Base-by-base conservation (phyloP, 2,888 invertebrate genomes). In the Acronicta aceris region DNA sequence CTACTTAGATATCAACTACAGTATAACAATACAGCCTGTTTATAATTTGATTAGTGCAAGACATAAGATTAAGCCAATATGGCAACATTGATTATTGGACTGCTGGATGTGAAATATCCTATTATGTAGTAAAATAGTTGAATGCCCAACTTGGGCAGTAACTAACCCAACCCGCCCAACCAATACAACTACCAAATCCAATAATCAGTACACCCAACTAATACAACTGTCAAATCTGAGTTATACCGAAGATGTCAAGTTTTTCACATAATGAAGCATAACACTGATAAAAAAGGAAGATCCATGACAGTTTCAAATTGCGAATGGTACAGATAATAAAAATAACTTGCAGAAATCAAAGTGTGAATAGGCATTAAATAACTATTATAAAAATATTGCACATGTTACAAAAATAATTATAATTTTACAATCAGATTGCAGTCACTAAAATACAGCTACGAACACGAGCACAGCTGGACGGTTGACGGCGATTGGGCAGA, bases 391-490 rank as follows among this genome's bases (percentile, higher is more conserved):
- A 65, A 16, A 45, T 41, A 46, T 21, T 33, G 6, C 46, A 47
- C 10, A 41, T 48, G 40, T 30, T 46, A 50, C 48, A 52, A 49
- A 57, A 53, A 45, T 38, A 46, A 50, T 38, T 21, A 40, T 9
- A 43, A 42, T 41, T 40, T 53, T 40, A 42, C 33, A 53, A 70
- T 67, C 63, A 57, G 51, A 69, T 30, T 52, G 41, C 33, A 48
- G 50, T 52, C 56, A 42, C 40, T n/a, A 21, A 25, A 46, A 60
- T 53, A 60, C 41, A 53, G 7, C 27, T 59, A 59, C 9, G 13
- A 48, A 51, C 21, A 55, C 45, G 40, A 61, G 47, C 69, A 42
- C 38, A n/a, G n/a, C 38, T 38, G 38, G 38, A n/a, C 7, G n/a
- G 38, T 36, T 33, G 33, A 33, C 12, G 36, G 0, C 12, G 36